phyloP scores from a whole-genome alignment of 2,113 vertebrate genomes.

The Empidonax alnorum region DNA sequence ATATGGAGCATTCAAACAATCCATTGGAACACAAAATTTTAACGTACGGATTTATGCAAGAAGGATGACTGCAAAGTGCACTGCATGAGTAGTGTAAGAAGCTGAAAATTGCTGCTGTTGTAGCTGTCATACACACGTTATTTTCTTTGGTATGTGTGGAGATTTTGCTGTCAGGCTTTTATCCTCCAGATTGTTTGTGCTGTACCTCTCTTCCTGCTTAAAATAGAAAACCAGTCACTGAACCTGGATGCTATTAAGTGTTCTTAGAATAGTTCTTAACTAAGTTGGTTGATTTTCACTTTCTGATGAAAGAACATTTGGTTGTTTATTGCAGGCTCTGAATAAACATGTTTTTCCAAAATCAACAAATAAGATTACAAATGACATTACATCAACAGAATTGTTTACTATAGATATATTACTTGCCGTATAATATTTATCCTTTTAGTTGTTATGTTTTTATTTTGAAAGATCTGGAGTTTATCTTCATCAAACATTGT shows the following conservation, averaged over 20 bases:
- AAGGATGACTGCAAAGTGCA: conserved; percentile 64
- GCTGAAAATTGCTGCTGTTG: conserved; percentile 79
- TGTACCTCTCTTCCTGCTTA: conserved; percentile 54
- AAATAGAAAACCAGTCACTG: conserved; percentile 57
- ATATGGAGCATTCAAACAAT: conserved; percentile 48
- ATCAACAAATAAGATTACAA: neutral
- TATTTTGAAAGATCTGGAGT: neutral
- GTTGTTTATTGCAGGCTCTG: conserved; percentile 53
- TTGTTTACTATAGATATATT: neutral
- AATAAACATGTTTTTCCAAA: conserved; percentile 25
- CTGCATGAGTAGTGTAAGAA: conserved; percentile 63
- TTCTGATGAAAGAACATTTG: conserved; percentile 51
- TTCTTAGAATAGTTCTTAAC: conserved; percentile 69
- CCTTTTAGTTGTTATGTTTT: neutral
- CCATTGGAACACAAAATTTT: conserved; percentile 72
- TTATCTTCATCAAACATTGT: neutral
- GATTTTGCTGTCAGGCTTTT: conserved; percentile 72
- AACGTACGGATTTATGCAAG: conserved; percentile 72
- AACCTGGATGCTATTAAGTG: conserved; percentile 56
- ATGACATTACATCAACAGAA: neutral
- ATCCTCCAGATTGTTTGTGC: conserved; percentile 61
- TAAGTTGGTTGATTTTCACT: conserved; percentile 58
- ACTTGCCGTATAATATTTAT: neutral
- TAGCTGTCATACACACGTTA: conserved; percentile 68
- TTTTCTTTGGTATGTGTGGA: conserved; percentile 70